phyloP scores from a whole-genome alignment of 2,888 invertebrate species.

The Synergus gifuensis region DNA sequence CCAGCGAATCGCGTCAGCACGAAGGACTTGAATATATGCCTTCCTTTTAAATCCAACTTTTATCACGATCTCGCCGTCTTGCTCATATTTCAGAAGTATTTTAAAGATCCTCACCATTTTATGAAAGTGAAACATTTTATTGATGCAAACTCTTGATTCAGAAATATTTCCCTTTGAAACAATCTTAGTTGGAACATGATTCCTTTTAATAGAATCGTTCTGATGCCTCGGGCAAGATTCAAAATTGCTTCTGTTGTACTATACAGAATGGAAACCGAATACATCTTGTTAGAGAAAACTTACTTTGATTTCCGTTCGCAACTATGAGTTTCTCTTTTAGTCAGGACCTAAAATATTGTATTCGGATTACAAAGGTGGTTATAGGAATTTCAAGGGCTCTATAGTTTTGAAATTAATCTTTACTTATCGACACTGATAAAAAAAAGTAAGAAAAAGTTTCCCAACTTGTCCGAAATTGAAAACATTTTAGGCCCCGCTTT shows the following conservation, averaged over 20 bases:
- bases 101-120: background rate
- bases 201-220: constrained; percentile 9
- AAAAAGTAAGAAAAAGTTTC: too few species aligned
- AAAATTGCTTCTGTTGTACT: constrained; percentile 24
- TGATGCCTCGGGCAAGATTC: background rate
- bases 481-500: too few species aligned
- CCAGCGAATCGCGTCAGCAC: constrained; percentile 25
- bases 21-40: constrained; percentile 5
- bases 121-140: background rate
- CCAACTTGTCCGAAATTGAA: too few species aligned
- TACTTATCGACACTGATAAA: too few species aligned
- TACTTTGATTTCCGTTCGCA: background rate
- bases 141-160: background rate
- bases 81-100: background rate
- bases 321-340: constrained; percentile 9
- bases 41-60: constrained; percentile 31
- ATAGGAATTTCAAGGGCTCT: too few species aligned
- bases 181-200: background rate
- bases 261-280: background rate
- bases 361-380: too few species aligned
- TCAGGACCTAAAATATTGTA: too few species aligned
- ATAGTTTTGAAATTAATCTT: too few species aligned
- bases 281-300: too few species aligned
- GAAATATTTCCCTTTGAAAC: background rate
- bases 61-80: constrained; percentile 11